Evolutionary conservation across 2,113 vertebrate species (phyloP).

Genomic region (Pseudopodoces humilis): DNA sequence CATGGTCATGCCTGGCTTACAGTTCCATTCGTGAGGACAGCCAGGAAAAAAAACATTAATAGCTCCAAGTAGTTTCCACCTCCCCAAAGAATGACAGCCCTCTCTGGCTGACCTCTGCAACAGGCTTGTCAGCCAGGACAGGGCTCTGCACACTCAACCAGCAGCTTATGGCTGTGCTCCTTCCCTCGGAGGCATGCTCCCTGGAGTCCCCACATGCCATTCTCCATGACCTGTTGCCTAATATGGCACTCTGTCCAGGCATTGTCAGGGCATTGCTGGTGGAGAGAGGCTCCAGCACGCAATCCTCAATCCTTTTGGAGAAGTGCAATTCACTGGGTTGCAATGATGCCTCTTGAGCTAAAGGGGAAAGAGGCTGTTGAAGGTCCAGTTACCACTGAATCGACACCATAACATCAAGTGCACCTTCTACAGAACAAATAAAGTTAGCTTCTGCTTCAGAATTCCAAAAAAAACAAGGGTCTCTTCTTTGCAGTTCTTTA

Average conservation of each 20-base stretch:
- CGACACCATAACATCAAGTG: background rate
- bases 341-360: background rate
- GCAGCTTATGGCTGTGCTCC: background rate
- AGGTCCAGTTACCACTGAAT: background rate
- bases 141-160: background rate
- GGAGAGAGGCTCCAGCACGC: background rate
- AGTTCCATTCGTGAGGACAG: slow-evolving; percentile 50
- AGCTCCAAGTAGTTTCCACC: slow-evolving; percentile 17
- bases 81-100: slow-evolving; percentile 53
- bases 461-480: background rate
- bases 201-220: slow-evolving; percentile 51
- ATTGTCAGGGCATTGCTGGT: background rate
- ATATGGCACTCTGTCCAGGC: slow-evolving; percentile 24
- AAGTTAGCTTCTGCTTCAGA: background rate
- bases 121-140: slow-evolving; percentile 37
- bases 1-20: slow-evolving; percentile 43
- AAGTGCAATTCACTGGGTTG: background rate
- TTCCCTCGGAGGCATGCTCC: slow-evolving; percentile 13
- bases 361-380: background rate
- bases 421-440: background rate
- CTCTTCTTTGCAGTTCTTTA: background rate
- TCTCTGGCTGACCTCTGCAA: slow-evolving; percentile 57
- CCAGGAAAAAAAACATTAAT: slow-evolving; percentile 63
- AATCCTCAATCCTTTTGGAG: background rate
- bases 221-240: slow-evolving; percentile 25